A percentile compares a stretch with the other conserved stretches of the same genome.
Evolutionary conservation across 1,140 invertebrate species (phyloP).

Genomic region (Procambarus virginalis): DNA sequence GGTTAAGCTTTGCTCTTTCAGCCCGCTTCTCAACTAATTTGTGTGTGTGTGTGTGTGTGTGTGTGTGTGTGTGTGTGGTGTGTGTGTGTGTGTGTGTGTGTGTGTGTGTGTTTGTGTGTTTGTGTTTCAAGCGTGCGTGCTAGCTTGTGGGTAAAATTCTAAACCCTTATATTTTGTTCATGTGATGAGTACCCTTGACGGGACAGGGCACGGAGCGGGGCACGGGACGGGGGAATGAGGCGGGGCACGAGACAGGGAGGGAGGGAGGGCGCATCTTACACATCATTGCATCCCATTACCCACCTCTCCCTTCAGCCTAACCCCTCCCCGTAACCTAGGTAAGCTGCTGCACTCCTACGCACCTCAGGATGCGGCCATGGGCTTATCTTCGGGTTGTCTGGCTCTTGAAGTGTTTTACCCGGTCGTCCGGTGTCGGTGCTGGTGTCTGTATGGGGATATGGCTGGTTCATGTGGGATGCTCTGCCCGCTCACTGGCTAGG

Average conservation of each 20-base stretch:
- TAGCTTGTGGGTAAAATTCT: too few species aligned
- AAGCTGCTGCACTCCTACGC: background rate
- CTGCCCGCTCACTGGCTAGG: background rate
- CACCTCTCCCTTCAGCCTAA: background rate
- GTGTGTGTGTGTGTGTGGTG: too few species aligned
- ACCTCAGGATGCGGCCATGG: background rate
- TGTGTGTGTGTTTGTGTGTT: too few species aligned
- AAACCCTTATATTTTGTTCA: too few species aligned
- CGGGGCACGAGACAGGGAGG: slow-evolving; percentile 7
- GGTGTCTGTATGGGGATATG: background rate
- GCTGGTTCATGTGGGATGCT: background rate
- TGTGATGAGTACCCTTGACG: too few species aligned
- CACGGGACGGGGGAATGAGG: background rate
- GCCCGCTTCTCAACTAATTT: too few species aligned
- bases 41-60: too few species aligned
- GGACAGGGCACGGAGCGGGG: too few species aligned
- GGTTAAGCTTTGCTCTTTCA: too few species aligned
- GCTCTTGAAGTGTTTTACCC: background rate
- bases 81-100: too few species aligned
- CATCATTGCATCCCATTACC: background rate
- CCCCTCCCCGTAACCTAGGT: background rate
- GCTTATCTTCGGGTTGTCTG: background rate
- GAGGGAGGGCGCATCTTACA: background rate
- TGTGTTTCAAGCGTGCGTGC: too few species aligned
- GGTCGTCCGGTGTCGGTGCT: background rate